A percentile compares a stretch with the other conserved stretches of the same genome.
phyloP scores from a whole-genome alignment of 2,888 invertebrate species.

The Caenorhabditis zanzibari region DNA sequence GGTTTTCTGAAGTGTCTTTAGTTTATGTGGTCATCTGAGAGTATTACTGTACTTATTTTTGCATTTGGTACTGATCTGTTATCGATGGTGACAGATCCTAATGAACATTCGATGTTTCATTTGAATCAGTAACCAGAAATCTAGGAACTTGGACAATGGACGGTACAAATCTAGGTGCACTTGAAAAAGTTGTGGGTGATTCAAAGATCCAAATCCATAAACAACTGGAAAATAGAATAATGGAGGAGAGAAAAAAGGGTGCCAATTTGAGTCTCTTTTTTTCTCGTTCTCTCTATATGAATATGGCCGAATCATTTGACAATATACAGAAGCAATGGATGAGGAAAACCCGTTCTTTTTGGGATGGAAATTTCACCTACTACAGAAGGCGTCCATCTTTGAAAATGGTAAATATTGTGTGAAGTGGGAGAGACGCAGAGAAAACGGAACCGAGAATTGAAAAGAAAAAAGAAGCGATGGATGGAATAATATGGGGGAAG shows the following conservation, averaged over 20 bases:
- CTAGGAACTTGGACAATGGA: not conserved
- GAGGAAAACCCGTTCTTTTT: constrained; percentile 41
- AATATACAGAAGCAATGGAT: constrained; percentile 5
- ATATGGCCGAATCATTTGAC: constrained; percentile 3
- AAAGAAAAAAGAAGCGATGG: constrained; percentile 4
- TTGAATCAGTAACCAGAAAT: not conserved
- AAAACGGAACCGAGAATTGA: constrained; percentile 54
- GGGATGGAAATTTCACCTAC: constrained; percentile 10
- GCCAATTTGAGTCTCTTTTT: constrained; percentile 24
- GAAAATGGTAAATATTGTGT: constrained; percentile 28
- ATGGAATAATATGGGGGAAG: not conserved
- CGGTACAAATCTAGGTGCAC: no score
- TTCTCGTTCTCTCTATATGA: not conserved
- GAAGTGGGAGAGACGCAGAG: constrained; percentile 45
- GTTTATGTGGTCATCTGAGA: constrained; percentile 45
- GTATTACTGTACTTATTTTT: constrained; percentile 35
- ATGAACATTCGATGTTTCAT: not conserved
- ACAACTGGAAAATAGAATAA: constrained; percentile 18
- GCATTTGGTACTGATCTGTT: constrained; percentile 27
- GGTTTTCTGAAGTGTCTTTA: constrained; percentile 12
- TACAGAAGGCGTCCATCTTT: constrained; percentile 41
- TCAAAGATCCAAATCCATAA: not conserved
- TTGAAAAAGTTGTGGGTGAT: not conserved
- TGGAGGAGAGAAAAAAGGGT: constrained; percentile 18
- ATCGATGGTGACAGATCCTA: not conserved